Evolutionary conservation across 2,888 invertebrate genomes (phyloP).

Genomic region (Pandemis corylana): DNA sequence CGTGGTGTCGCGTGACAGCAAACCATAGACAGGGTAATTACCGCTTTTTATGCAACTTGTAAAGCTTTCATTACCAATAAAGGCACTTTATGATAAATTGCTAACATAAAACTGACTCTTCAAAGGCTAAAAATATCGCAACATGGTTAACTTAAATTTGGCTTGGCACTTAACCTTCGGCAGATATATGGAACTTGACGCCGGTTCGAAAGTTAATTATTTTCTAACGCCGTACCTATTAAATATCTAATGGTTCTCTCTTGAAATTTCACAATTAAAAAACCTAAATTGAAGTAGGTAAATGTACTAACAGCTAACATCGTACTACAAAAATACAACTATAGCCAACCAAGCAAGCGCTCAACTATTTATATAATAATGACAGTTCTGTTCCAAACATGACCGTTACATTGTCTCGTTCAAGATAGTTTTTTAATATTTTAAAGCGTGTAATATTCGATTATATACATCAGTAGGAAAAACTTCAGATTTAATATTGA

Average conservation of each 20-base stretch:
- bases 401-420: too few species aligned
- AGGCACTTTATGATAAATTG: constrained; percentile 38
- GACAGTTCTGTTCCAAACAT: too few species aligned
- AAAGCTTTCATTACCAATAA: constrained; percentile 38
- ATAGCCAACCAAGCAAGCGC: too few species aligned
- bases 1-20: constrained; percentile 33
- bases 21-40: constrained; percentile 31
- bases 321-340: too few species aligned
- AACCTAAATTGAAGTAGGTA: not conserved
- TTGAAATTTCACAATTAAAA: not conserved
- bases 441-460: too few species aligned
- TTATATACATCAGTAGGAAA: too few species aligned
- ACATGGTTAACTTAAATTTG: constrained; percentile 1
- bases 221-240: not conserved
- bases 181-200: not conserved
- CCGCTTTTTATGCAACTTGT: constrained; percentile 37
- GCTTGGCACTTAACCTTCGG: constrained; percentile 9
- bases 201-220: not conserved
- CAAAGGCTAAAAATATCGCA: constrained; percentile 24
- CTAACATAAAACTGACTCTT: constrained; percentile 33
- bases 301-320: not conserved
- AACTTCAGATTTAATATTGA: too few species aligned
- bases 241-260: not conserved
- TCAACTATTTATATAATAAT: too few species aligned
- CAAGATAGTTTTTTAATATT: too few species aligned